Base-by-base conservation (phyloP, 2,113 vertebrate species). In the Corythoichthys intestinalis region DNA sequence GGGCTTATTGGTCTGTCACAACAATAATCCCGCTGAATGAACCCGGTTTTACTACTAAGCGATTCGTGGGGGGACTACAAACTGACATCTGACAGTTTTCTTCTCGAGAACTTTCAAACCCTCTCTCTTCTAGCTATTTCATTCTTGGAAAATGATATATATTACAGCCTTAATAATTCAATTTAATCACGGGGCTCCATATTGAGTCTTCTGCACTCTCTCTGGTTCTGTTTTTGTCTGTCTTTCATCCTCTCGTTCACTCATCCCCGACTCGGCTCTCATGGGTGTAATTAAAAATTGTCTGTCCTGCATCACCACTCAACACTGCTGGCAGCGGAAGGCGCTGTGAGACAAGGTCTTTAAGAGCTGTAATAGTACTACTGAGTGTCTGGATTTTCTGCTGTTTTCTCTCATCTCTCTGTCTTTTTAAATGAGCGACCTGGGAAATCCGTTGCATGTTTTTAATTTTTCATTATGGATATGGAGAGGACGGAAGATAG, bases 221-320 rank as follows among this genome's bases (percentile, higher is more conserved):
- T 44, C 46, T 56, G 52, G 57, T 61, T 61, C 68, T 61, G n/a
- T 66, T 65, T 67, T 50, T 37, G 65, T 74, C 61, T 67, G 20
- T 71, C 76, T 82, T 74, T 83, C 80, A 71, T 80, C 46, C 81
- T 80, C 72, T 75, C 65, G 38, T 73, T 83, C 81, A 61, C 74
- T 82, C 85, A 82, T 83, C 76, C 70, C 56, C 49, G 68, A 61
- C 79, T 87, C 79, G 70, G 83, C 84, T 87, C 86, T 89, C 86
- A 75, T 75, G 88, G 87, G 87, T 85, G 85, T 87, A 87, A 89
- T 89, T 90, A 89, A 90, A 89, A 88, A 88, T 81, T 77, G 83
- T 85, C 85, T 89, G 84, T 86, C 77, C 82, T 82, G 85, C 85
- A 78, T 84, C 82, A 67, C 57, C 74, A 76, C 81, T 75, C 83